Conservation (phyloP, 2,113 vertebrate genomes). For the Tricholaema leucomelas region DNA sequence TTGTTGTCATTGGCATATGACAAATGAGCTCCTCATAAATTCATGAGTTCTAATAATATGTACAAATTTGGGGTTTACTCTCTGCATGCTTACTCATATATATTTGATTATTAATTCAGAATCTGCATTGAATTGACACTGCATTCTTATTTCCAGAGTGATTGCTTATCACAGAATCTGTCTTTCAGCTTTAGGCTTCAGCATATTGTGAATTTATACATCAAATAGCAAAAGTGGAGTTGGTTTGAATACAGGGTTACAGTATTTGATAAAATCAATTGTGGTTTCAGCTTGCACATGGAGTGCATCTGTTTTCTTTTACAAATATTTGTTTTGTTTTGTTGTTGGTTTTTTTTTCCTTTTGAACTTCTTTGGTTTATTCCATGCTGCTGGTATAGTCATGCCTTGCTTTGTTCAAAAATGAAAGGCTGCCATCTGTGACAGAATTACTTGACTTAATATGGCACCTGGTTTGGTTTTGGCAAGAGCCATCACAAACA, state of each 20-base stretch:
- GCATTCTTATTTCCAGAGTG: neutral
- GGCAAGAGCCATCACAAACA: neutral
- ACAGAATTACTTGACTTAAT: conserved; percentile 31
- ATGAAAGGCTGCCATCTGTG: conserved; percentile 44
- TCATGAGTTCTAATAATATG: neutral
- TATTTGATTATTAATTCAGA: neutral
- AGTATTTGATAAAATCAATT: conserved; percentile 23
- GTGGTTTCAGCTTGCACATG: conserved; percentile 33
- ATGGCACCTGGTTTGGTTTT: conserved; percentile 58
- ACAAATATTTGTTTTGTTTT: conserved; percentile 13
- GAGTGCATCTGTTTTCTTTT: conserved; percentile 56
- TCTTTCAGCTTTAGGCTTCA: neutral
- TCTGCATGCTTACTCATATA: neutral
- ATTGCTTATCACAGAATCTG: neutral
- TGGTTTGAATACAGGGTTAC: neutral
- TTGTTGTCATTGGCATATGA: neutral
- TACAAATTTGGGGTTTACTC: neutral
- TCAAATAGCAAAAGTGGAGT: neutral
- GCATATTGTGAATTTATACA: neutral
- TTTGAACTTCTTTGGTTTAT: conserved; percentile 55
- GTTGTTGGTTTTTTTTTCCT: neutral
- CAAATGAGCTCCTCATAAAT: neutral
- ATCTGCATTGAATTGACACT: neutral
- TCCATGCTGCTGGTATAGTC: neutral
- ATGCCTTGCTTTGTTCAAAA: neutral